Evolutionary conservation across 2,113 vertebrate species (phyloP).

Genomic region (Xenotilapia longispinis): DNA sequence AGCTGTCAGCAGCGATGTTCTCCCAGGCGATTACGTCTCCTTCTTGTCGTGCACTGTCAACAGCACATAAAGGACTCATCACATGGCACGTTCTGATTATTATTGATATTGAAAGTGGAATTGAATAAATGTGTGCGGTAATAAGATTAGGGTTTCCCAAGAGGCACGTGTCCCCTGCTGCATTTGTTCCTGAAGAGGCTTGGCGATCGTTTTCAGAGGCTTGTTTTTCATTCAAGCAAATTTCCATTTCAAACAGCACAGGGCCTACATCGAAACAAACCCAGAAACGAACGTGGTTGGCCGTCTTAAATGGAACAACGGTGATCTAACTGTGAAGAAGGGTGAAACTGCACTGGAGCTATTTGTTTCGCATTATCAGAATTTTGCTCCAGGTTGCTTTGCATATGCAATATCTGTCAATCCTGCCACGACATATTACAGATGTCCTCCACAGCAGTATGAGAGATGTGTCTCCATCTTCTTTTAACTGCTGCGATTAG

Average conservation of each 20-base stretch:
- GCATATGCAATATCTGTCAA: background rate
- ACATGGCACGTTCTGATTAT: conserved; percentile 50
- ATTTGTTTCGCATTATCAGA: conserved; percentile 24
- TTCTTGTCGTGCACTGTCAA: conserved; percentile 55
- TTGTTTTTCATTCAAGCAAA: conserved; percentile 42
- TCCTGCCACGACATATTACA: background rate
- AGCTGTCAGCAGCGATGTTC: conserved; percentile 51
- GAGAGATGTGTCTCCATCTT: background rate
- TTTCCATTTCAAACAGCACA: conserved; percentile 29
- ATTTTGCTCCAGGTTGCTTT: background rate
- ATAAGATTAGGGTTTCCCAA: conserved; percentile 67
- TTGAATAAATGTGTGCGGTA: conserved; percentile 64
- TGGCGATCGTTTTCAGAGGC: conserved; percentile 35
- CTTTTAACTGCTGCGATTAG: background rate
- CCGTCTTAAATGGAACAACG: conserved; percentile 5
- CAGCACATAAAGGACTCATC: conserved; percentile 47
- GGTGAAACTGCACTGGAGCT: background rate
- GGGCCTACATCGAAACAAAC: conserved; percentile 27
- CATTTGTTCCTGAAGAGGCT: conserved; percentile 45
- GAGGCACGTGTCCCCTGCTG: conserved; percentile 17
- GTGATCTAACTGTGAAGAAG: background rate
- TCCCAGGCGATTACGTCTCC: conserved; percentile 55
- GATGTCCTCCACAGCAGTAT: background rate
- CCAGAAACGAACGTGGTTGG: conserved; percentile 16
- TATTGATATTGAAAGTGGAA: conserved; percentile 61